These are phyloP conservation scores for Meleagris gallopavo DNA, from an alignment of 2,113 vertebrate species.

Conservation along the genomic window DNA sequence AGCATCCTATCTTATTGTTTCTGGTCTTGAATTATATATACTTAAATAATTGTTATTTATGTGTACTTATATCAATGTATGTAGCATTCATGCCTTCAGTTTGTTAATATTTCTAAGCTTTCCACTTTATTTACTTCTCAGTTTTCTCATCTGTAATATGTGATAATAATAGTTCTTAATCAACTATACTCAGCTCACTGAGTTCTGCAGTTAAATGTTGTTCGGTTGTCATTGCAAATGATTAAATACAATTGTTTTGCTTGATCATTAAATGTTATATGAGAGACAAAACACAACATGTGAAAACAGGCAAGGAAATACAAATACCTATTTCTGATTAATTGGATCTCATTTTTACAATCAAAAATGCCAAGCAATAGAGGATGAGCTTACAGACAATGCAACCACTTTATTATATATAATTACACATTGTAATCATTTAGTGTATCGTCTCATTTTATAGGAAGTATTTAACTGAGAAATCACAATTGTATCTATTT, in stretches of 20 bases:
- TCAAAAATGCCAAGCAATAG: neutral
- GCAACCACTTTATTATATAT: neutral
- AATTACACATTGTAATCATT: neutral
- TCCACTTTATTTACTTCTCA: neutral
- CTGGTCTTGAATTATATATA: neutral
- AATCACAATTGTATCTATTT: neutral
- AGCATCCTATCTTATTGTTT: neutral
- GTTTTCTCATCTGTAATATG: neutral
- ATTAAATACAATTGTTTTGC: neutral
- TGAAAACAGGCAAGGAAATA: neutral
- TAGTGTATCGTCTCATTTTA: neutral
- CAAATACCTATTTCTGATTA: neutral
- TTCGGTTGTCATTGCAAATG: neutral
- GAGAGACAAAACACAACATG: neutral
- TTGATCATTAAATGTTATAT: neutral
- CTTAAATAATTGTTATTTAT: no score
- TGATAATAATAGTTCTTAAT: neutral
- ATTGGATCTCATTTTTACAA: neutral
- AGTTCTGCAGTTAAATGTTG: neutral
- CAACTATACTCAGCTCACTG: neutral
- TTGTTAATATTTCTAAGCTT: neutral
- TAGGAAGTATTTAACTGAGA: neutral
- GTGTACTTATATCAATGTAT: neutral
- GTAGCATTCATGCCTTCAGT: neutral
- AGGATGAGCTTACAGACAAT: neutral